These are phyloP conservation scores for Spodoptera exigua DNA, from an alignment of 2,888 invertebrate genomes.

Conservation along the genomic window DNA sequence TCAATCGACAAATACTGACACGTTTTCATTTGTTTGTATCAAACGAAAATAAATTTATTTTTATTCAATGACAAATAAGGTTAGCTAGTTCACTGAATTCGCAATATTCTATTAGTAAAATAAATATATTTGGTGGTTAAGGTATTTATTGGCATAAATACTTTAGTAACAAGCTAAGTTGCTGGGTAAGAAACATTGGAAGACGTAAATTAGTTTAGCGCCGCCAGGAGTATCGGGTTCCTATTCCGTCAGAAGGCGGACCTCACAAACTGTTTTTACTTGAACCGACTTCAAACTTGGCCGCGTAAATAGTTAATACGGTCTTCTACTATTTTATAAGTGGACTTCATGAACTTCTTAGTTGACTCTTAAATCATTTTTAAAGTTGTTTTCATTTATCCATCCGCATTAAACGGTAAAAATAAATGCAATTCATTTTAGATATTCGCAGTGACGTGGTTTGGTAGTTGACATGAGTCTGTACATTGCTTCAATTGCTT, in stretches of 20 bases:
- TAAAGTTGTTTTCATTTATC: background rate
- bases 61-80: too few relatives aligned
- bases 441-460: too few relatives aligned
- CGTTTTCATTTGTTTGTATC: too few relatives aligned
- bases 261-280: conserved; percentile 28
- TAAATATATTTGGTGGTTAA: too few relatives aligned
- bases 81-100: too few relatives aligned
- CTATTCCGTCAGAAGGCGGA: conserved; percentile 29
- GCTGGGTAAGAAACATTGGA: conserved; percentile 42
- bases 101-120: too few relatives aligned
- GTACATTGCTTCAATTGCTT: too few relatives aligned
- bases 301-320: conserved; percentile 27
- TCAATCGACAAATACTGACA: too few relatives aligned
- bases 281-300: conserved; percentile 21
- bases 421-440: too few relatives aligned
- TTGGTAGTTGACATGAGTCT: too few relatives aligned
- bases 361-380: conserved; percentile 5
- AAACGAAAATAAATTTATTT: too few relatives aligned
- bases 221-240: conserved; percentile 35
- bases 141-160: background rate
- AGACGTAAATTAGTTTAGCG: conserved; percentile 45
- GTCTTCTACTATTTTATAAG: conserved; percentile 21
- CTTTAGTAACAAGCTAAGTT: conserved; percentile 30
- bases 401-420: too few relatives aligned
- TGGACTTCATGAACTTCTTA: background rate